These are phyloP conservation scores for Stratiomys singularior DNA, from an alignment of 2,888 invertebrate genomes.

Conservation along the genomic window DNA sequence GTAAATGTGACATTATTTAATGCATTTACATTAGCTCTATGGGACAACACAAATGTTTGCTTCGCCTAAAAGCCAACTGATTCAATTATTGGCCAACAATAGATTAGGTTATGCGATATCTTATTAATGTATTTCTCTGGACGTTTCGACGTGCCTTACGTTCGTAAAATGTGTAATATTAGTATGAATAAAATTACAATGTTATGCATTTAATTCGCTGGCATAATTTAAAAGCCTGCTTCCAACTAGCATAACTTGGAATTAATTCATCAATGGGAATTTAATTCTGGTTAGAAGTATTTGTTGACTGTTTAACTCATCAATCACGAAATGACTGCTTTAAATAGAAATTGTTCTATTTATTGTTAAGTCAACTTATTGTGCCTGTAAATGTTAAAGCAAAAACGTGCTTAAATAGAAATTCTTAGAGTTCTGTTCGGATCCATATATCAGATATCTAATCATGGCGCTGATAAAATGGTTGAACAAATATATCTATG, in stretches of 20 bases:
- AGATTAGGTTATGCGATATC: slow-evolving; percentile 23
- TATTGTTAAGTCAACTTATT: too few species aligned
- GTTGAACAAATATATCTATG: too few species aligned
- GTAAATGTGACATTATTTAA: neutral
- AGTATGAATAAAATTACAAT: neutral
- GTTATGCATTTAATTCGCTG: neutral
- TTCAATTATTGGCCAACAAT: slow-evolving; percentile 31
- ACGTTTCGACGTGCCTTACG: neutral
- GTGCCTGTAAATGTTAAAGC: too few species aligned
- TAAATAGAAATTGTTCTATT: too few species aligned
- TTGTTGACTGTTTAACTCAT: neutral
- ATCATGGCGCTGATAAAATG: too few species aligned
- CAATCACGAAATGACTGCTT: too few species aligned
- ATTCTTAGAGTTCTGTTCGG: too few species aligned
- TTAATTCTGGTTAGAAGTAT: neutral
- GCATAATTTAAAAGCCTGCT: neutral
- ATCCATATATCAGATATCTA: too few species aligned
- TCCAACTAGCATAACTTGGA: neutral
- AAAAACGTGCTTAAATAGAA: too few species aligned
- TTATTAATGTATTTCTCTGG: slow-evolving; percentile 1
- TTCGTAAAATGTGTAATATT: neutral
- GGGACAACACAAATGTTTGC: slow-evolving; percentile 6
- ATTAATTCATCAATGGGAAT: neutral
- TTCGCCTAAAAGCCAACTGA: slow-evolving; percentile 26
- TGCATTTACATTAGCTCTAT: slow-evolving; percentile 27